phyloP scores from a whole-genome alignment of 2,888 invertebrate species.

The Fabriciana adippe region DNA sequence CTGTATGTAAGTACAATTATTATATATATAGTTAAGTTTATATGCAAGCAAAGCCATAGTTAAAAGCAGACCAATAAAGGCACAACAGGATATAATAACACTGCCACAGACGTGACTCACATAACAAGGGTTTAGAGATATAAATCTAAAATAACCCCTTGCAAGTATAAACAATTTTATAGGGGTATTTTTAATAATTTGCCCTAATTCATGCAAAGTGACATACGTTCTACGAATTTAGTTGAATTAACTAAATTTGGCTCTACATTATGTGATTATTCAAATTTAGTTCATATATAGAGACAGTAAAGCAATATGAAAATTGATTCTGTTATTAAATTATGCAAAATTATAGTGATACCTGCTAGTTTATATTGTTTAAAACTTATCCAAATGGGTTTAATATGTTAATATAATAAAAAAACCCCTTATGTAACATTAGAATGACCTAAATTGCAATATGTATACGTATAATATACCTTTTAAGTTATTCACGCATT shows the following conservation, averaged over 20 bases:
- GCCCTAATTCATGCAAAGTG: neutral
- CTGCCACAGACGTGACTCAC: conserved; percentile 19
- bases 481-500: neutral
- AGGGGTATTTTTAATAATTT: conserved; percentile 9
- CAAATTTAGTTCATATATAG: no score
- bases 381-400: no score
- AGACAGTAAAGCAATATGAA: no score
- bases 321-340: no score
- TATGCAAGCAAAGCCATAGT: conserved; percentile 11
- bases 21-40: conserved; percentile 4
- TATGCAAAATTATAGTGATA: no score
- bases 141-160: conserved; percentile 6
- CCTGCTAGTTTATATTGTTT: no score
- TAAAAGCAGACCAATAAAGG: conserved; percentile 7
- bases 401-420: no score
- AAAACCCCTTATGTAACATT: no score
- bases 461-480: no score
- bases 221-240: neutral
- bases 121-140: conserved; percentile 15
- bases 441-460: no score
- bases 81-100: conserved; percentile 10
- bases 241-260: neutral
- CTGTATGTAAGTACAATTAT: neutral
- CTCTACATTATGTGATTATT: neutral
- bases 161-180: conserved; percentile 15